These are phyloP conservation scores for Centruroides sculpturatus DNA, from an alignment of 1,140 invertebrate species.

Conservation along the genomic window DNA sequence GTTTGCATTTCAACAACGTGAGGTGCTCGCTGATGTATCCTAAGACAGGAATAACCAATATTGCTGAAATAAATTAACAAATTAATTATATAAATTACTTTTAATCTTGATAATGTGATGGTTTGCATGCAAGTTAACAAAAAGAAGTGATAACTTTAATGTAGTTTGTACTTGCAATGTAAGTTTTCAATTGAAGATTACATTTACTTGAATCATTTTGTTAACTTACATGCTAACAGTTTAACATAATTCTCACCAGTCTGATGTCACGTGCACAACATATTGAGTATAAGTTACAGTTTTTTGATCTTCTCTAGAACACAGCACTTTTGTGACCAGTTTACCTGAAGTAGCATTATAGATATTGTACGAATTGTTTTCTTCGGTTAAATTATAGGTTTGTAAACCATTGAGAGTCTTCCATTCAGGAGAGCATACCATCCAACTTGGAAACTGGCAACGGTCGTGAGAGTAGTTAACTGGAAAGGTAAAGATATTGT, in stretches of 20 bases:
- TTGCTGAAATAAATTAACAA: constrained; percentile 5
- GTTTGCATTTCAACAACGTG: constrained; percentile 21
- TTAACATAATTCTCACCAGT: constrained; percentile 10
- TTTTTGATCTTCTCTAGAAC: constrained; percentile 3
- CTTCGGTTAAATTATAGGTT: constrained; percentile 6
- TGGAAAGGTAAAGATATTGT: no score
- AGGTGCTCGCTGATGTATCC: constrained; percentile 17
- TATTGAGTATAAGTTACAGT: neutral
- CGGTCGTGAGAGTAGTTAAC: neutral
- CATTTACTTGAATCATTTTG: no score
- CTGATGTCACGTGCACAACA: constrained; percentile 12
- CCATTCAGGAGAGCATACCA: constrained; percentile 11
- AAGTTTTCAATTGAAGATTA: no score
- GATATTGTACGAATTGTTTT: constrained; percentile 9
- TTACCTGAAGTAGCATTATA: neutral
- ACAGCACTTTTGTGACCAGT: constrained; percentile 4
- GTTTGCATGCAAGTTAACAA: no score
- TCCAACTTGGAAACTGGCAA: constrained; percentile 16
- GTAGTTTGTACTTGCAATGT: no score
- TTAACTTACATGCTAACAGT: no score
- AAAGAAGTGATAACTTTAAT: no score
- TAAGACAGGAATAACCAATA: constrained; percentile 20
- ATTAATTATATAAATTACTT: no score
- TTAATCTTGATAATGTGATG: no score
- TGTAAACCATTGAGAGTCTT: constrained; percentile 10